phyloP scores from a whole-genome alignment of 2,113 vertebrate genomes.

The Neopipo cinnamomea region DNA sequence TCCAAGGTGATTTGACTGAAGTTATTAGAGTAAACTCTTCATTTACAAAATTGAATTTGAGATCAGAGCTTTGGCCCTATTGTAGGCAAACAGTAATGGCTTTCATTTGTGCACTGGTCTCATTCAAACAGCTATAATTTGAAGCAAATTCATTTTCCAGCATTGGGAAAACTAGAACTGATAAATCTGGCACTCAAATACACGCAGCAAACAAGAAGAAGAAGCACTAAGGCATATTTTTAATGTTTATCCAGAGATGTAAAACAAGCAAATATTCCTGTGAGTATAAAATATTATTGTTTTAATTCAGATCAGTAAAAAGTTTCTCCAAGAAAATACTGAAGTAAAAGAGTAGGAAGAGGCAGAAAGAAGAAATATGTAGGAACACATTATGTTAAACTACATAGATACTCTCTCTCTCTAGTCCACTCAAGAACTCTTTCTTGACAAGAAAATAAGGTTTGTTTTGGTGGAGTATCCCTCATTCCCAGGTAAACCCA shows the following conservation, averaged over 20 bases:
- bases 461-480: not conserved
- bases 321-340: not conserved
- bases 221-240: not conserved
- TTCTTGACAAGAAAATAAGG: not conserved
- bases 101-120: constrained; percentile 33
- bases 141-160: constrained; percentile 44
- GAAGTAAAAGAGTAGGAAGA: not conserved
- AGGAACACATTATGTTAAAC: not conserved
- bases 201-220: not conserved
- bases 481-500: not conserved
- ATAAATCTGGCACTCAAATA: constrained; percentile 36
- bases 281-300: constrained; percentile 15
- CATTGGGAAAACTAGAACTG: not conserved
- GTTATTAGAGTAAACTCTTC: constrained; percentile 1
- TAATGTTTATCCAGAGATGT: constrained; percentile 7
- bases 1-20: constrained; percentile 19
- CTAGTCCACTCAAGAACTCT: not conserved
- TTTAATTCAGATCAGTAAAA: constrained; percentile 30
- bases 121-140: constrained; percentile 31
- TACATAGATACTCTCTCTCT: not conserved
- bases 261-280: constrained; percentile 20
- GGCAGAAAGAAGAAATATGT: not conserved
- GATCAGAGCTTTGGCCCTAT: constrained; percentile 51
- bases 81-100: not conserved
- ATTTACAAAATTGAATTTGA: constrained; percentile 5